Conservation (phyloP, 1,140 invertebrate species). For the Drosophila ironensis region DNA sequence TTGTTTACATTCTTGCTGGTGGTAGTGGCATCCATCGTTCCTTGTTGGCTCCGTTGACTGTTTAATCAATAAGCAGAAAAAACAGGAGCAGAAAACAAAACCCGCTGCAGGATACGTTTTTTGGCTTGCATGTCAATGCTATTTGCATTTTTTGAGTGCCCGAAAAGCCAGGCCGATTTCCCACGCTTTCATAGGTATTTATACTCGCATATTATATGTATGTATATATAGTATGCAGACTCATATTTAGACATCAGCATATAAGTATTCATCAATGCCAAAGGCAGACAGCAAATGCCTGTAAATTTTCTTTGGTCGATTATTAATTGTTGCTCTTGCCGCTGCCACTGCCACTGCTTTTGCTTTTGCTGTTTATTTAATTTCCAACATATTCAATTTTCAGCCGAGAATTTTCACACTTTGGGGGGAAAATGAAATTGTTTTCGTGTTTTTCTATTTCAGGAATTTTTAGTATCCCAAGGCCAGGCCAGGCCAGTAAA, state of each 20-base stretch:
- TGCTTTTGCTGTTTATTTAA: conserved; percentile 1
- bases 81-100: conserved; percentile 16
- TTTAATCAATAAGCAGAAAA: conserved; percentile 63
- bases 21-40: background rate
- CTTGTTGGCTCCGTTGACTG: conserved; percentile 47
- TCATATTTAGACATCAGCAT: background rate
- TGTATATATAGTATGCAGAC: background rate
- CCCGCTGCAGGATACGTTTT: too few species aligned
- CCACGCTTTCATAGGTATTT: too few species aligned
- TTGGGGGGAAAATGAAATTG: conserved; percentile 11
- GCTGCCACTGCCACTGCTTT: background rate
- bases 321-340: conserved; percentile 29
- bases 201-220: conserved; percentile 5
- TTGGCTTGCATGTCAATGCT: conserved; percentile 70
- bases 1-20: conserved; percentile 18
- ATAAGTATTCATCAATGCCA: conserved; percentile 42
- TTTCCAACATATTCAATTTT: conserved; percentile 10
- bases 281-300: background rate
- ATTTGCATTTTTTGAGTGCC: conserved; percentile 27
- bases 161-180: conserved; percentile 19
- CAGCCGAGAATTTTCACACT: conserved; percentile 31
- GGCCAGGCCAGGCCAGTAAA: conserved; percentile 25
- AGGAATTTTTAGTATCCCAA: conserved; percentile 6
- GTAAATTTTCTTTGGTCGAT: conserved; percentile 20
- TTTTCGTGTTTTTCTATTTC: background rate